Percentiles rank a stretch among this genome's conserved stretches.
phyloP scores from a whole-genome alignment of 2,888 invertebrate species.

The Drosophila gaucha region DNA sequence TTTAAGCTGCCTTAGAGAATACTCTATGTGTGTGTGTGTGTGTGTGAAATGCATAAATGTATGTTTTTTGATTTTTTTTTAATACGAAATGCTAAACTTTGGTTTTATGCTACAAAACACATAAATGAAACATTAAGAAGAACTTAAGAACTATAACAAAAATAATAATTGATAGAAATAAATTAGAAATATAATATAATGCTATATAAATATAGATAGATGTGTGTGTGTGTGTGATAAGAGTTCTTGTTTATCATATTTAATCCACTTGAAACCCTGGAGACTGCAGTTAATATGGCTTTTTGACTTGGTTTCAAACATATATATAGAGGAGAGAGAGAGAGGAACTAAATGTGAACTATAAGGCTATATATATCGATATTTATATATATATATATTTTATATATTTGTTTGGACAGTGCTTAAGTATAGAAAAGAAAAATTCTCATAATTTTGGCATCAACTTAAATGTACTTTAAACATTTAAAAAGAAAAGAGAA shows the following conservation, averaged over 20 bases:
- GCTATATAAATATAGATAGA: no score
- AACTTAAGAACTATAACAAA: slow-evolving; percentile 71
- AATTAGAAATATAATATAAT: slow-evolving; percentile 31
- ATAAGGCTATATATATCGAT: slow-evolving; percentile 39
- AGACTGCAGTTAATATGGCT: slow-evolving; percentile 61
- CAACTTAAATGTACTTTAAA: slow-evolving; percentile 66
- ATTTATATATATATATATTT: slow-evolving; percentile 21
- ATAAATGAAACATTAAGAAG: slow-evolving; percentile 51
- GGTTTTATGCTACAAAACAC: slow-evolving; percentile 79
- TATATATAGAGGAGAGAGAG: slow-evolving; percentile 37
- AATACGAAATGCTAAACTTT: slow-evolving; percentile 80
- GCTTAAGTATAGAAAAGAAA: slow-evolving; percentile 40
- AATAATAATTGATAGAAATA: slow-evolving; percentile 45
- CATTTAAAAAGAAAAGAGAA: slow-evolving; percentile 29
- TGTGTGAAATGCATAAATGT: slow-evolving; percentile 67
- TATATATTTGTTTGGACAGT: slow-evolving; percentile 40
- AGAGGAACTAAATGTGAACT: slow-evolving; percentile 62
- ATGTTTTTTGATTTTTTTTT: slow-evolving; percentile 13
- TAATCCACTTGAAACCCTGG: slow-evolving; percentile 68
- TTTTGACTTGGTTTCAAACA: slow-evolving; percentile 41
- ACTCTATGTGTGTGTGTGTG: slow-evolving; percentile 42
- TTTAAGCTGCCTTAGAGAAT: slow-evolving; percentile 51
- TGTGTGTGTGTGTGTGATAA: slow-evolving; percentile 42
- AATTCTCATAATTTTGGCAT: slow-evolving; percentile 62
- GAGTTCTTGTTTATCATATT: slow-evolving; percentile 35